These are phyloP conservation scores for Tauraco erythrolophus DNA, from an alignment of 2,113 vertebrate genomes.

Conservation along the genomic window DNA sequence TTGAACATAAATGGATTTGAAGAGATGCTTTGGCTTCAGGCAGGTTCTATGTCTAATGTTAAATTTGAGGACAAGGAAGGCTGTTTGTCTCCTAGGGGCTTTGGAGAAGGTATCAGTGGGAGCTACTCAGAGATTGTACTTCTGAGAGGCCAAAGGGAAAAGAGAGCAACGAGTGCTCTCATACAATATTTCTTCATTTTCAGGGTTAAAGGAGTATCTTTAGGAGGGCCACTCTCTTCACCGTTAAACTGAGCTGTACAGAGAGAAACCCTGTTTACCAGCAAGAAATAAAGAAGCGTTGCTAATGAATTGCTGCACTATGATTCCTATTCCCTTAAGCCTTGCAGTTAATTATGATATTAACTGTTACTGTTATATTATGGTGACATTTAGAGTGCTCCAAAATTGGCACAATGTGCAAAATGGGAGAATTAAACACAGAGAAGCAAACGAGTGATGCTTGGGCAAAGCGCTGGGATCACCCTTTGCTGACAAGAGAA, in stretches of 20 bases:
- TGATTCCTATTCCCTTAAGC: constrained; percentile 19
- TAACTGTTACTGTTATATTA: background rate
- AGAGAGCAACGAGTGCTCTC: fast-evolving
- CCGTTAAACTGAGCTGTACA: background rate
- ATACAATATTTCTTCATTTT: background rate
- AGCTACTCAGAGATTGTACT: background rate
- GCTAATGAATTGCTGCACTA: constrained; percentile 12
- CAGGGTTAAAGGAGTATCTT: background rate
- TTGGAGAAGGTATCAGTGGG: background rate
- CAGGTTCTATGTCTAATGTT: background rate
- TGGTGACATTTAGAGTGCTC: constrained; percentile 24
- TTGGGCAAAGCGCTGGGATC: background rate
- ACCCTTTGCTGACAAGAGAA: background rate
- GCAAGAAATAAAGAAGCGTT: background rate
- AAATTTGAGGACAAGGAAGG: background rate
- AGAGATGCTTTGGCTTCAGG: background rate
- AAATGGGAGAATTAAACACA: background rate
- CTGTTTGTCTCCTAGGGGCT: background rate
- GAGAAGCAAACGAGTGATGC: background rate
- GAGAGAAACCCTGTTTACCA: background rate
- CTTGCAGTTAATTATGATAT: constrained; percentile 44
- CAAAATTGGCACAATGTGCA: background rate
- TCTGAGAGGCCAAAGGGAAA: background rate
- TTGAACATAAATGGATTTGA: background rate
- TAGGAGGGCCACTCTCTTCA: background rate